Evolutionary conservation across 2,113 vertebrate genomes (phyloP).

Genomic region (Meleagris gallopavo): DNA sequence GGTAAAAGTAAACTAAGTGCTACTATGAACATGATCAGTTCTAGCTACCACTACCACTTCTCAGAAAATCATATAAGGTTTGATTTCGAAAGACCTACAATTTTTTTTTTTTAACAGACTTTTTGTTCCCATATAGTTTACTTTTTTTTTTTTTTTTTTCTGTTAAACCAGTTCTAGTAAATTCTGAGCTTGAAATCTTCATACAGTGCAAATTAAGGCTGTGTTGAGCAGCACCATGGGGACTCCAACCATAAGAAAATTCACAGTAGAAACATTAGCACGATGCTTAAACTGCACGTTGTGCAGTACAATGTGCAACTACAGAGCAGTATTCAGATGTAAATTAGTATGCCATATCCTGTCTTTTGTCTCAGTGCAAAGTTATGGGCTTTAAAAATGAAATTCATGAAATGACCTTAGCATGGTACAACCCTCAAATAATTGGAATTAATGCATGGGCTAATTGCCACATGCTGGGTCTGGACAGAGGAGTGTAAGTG

Average conservation of each 20-base stretch:
- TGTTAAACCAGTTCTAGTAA: not conserved
- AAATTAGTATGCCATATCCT: not conserved
- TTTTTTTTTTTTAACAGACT: not conserved
- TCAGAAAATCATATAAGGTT: not conserved
- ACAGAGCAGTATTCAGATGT: not conserved
- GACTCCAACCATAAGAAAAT: not conserved
- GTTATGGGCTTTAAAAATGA: not conserved
- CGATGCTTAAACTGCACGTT: not conserved
- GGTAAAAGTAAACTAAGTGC: not conserved
- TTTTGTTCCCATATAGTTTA: not conserved
- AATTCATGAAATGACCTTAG: not conserved
- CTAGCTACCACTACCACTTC: not conserved
- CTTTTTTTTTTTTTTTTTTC: not conserved
- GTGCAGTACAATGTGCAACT: not conserved
- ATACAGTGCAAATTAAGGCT: not conserved
- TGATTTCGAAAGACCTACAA: not conserved
- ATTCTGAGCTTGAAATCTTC: not conserved
- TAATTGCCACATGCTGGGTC: not conserved
- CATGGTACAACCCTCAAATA: not conserved
- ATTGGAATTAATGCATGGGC: constrained; percentile 24
- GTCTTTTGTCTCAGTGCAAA: not conserved
- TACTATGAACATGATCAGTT: not conserved
- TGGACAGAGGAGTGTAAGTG: not conserved
- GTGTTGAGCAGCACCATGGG: not conserved
- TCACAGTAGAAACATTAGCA: not conserved